Conservation (phyloP, 2,888 invertebrate species). For the Drosophila atripex region DNA sequence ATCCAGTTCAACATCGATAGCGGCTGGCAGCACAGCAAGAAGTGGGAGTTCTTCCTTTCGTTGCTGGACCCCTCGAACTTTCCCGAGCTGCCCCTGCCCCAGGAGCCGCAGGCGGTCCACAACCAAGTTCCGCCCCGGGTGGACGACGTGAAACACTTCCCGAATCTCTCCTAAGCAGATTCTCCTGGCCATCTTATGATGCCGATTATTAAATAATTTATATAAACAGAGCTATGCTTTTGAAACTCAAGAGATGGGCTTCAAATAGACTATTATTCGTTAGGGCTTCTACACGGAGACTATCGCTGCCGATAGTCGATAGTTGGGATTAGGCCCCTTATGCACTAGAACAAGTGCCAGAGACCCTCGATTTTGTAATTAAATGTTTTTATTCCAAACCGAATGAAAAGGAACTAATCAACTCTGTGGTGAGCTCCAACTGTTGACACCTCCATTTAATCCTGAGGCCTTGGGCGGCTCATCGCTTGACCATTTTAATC, state of each 20-base stretch:
- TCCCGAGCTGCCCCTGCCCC: slow-evolving; percentile 7
- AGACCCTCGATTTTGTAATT: not conserved
- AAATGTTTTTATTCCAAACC: not conserved
- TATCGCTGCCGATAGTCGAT: no score
- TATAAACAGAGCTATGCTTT: no score
- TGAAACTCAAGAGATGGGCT: no score
- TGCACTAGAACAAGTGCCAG: not conserved
- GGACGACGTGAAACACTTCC: slow-evolving; percentile 43
- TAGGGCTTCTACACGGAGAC: no score
- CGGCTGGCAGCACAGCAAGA: no score
- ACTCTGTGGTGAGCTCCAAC: not conserved
- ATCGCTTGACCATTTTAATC: slow-evolving; percentile 9
- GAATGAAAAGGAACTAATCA: not conserved
- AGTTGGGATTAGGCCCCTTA: not conserved
- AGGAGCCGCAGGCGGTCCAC: not conserved
- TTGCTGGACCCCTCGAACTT: not conserved
- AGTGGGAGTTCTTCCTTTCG: not conserved
- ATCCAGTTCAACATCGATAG: slow-evolving; percentile 46
- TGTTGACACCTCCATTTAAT: not conserved
- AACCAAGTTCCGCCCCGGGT: slow-evolving; percentile 26
- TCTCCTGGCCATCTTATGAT: no score
- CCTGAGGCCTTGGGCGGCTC: not conserved
- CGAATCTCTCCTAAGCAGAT: slow-evolving; percentile 31
- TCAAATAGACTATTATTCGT: no score
- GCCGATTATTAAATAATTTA: no score